Conservation (phyloP, 2,797 vertebrate species). For the Lycodopsis pacificus region DNA sequence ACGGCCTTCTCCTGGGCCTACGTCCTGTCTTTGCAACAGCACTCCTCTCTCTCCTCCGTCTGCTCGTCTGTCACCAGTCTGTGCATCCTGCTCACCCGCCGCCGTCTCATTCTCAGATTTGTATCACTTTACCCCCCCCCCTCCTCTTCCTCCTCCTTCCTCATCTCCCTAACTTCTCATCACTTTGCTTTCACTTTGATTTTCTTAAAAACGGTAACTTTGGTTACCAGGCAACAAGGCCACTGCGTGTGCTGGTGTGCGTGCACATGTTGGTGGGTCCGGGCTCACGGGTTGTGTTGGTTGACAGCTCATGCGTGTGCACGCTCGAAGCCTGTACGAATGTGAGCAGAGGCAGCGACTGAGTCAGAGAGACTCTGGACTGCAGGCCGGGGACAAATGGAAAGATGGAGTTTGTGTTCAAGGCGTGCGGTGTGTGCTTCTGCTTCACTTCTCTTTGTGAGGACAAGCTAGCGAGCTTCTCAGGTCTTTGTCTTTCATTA, state of each 20-base stretch:
- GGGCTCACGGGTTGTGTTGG: conserved; percentile 5
- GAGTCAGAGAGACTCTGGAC: background rate
- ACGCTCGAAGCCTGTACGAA: background rate
- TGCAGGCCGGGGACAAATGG: background rate
- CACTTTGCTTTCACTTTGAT: conserved; percentile 7
- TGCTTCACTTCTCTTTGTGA: background rate
- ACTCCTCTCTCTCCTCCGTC: background rate
- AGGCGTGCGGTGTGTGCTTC: background rate
- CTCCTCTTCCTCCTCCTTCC: background rate
- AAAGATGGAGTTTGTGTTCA: background rate
- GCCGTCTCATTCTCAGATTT: conserved; percentile 4
- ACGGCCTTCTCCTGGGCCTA: too few relatives aligned
- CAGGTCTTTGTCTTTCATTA: too few relatives aligned
- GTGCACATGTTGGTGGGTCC: conserved; percentile 26
- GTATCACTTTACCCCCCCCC: background rate
- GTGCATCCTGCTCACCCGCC: conserved; percentile 6
- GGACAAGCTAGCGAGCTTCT: background rate
- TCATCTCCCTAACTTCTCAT: conserved; percentile 29
- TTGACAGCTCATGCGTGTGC: background rate
- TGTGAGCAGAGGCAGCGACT: too few relatives aligned
- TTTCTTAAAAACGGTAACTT: conserved; percentile 23
- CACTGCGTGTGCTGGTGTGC: background rate
- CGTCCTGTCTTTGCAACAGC: too few relatives aligned
- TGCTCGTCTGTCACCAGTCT: conserved; percentile 10
- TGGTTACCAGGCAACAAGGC: conserved; percentile 62